Evolutionary conservation across 2,797 vertebrate genomes (phyloP).

Genomic region (Danio jaintianensis): DNA sequence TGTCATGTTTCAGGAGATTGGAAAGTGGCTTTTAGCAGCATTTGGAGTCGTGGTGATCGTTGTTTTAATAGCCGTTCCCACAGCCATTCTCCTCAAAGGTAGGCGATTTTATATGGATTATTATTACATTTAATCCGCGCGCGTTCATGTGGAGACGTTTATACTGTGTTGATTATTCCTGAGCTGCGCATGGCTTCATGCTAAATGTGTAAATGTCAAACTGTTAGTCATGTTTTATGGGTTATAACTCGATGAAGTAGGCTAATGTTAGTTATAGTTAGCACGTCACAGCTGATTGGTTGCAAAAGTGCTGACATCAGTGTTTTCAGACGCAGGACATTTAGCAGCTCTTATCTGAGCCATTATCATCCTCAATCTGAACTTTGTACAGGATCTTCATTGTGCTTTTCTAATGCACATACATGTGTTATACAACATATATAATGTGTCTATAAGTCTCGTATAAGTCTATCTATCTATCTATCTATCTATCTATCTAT

Average conservation of each 20-base stretch:
- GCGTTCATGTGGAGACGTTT: slow-evolving; percentile 6
- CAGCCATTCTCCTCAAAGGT: slow-evolving; percentile 73
- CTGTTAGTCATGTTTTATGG: not conserved
- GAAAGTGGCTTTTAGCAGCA: slow-evolving; percentile 74
- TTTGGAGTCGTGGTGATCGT: slow-evolving; percentile 70
- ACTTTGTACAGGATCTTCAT: slow-evolving; percentile 35
- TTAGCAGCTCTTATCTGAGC: slow-evolving; percentile 1
- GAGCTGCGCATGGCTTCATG: not conserved
- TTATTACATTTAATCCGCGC: too few relatives aligned
- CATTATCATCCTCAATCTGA: slow-evolving; percentile 24
- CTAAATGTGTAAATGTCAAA: not conserved
- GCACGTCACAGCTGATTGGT: slow-evolving; percentile 20
- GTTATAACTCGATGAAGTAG: not conserved
- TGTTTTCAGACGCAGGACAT: not conserved
- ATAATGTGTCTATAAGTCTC: too few relatives aligned
- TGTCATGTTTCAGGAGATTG: slow-evolving; percentile 64
- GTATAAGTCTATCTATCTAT: not conserved
- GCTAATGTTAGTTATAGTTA: not conserved
- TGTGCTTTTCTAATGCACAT: not conserved
- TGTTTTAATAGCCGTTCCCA: slow-evolving; percentile 78
- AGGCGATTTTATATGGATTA: slow-evolving; percentile 51
- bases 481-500: not conserved
- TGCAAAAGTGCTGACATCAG: slow-evolving; percentile 3
- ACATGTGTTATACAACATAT: not conserved
- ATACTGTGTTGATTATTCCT: not conserved